Conservation (phyloP, 1,140 invertebrate species). For the Drosophila suzukii region DNA sequence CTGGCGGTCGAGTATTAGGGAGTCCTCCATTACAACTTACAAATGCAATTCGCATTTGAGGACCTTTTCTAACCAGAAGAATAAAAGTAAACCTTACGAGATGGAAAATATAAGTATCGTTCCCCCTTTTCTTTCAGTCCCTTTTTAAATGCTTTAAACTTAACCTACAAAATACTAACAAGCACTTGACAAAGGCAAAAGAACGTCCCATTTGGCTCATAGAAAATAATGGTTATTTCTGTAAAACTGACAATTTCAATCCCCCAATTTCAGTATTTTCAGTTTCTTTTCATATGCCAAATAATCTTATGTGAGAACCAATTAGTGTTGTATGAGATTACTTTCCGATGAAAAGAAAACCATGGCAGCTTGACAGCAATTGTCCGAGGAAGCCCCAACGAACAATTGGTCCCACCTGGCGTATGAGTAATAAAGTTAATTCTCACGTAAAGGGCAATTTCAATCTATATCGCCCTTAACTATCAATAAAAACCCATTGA, state of each 20-base stretch:
- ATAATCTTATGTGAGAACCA: neutral
- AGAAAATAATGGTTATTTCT: neutral
- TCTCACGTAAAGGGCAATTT: neutral
- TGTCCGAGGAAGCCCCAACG: neutral
- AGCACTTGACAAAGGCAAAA: neutral
- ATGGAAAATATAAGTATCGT: neutral
- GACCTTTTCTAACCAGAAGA: neutral
- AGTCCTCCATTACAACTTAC: constrained; percentile 1
- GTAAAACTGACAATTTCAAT: neutral
- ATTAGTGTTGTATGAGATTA: neutral
- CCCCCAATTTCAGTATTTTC: neutral
- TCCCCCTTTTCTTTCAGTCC: too few species aligned
- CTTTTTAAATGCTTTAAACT: too few species aligned
- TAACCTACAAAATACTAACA: neutral
- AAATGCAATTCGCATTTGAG: neutral
- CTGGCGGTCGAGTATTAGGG: neutral
- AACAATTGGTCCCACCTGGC: constrained; percentile 8
- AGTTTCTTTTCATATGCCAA: too few species aligned
- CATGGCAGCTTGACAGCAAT: neutral
- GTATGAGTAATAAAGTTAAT: neutral
- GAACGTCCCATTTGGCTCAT: neutral
- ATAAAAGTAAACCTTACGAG: neutral
- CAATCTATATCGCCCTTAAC: neutral
- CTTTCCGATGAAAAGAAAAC: neutral
- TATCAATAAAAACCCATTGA: neutral